A percentile compares a stretch with the other conserved stretches of the same genome.
phyloP scores from a whole-genome alignment of 2,888 invertebrate species.

The Drosophila birchii region DNA sequence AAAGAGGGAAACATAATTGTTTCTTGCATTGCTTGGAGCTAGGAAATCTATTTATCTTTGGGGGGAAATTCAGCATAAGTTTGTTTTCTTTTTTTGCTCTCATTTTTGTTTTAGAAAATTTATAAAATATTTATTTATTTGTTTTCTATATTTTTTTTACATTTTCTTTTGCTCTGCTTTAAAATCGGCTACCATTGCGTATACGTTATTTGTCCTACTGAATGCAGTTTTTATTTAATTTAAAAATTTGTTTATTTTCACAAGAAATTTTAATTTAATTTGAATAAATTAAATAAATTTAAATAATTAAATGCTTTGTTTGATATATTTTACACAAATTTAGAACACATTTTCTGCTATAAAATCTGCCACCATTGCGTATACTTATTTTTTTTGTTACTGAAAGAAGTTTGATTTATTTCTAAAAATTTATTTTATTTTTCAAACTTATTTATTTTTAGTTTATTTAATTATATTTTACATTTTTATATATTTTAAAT shows the following conservation, averaged over 20 bases:
- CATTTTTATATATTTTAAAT: no score
- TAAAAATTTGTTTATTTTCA: neutral
- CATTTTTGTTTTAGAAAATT: neutral
- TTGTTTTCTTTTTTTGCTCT: neutral
- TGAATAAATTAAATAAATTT: no score
- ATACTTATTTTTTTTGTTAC: no score
- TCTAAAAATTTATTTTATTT: no score
- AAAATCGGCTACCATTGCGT: neutral
- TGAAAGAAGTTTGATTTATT: no score
- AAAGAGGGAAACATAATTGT: slow-evolving; percentile 12
- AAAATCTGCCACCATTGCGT: no score
- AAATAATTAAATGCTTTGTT: neutral
- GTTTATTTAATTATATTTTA: no score
- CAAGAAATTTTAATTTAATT: no score
- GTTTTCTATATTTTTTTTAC: no score
- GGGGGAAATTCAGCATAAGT: neutral
- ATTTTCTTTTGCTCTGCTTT: neutral
- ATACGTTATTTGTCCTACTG: neutral
- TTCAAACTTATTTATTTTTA: no score
- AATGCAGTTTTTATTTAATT: neutral
- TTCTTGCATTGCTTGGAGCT: neutral
- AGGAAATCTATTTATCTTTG: neutral
- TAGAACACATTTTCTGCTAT: neutral
- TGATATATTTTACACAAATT: neutral
- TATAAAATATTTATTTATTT: neutral